phyloP scores from a whole-genome alignment of 2,888 invertebrate species.

The Malthinus seriepunctatus region DNA sequence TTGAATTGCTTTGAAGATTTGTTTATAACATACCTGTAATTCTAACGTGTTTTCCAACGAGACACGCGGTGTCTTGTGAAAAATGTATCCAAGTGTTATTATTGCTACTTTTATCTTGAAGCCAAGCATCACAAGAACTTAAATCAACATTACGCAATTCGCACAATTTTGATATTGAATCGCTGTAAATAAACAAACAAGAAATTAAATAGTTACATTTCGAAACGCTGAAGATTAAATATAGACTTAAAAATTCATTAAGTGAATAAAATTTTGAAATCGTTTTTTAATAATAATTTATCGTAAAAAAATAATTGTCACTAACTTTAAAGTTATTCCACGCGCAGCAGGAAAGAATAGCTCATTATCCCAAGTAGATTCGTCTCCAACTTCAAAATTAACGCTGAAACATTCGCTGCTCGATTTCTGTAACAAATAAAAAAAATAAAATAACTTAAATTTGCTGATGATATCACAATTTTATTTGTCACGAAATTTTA shows the following conservation, averaged over 20 bases:
- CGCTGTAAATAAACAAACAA: constrained; percentile 56
- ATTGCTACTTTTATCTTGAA: constrained; percentile 67
- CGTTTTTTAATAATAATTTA: too few relatives aligned
- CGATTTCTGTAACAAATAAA: constrained; percentile 62
- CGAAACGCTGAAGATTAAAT: too few relatives aligned
- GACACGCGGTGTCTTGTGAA: constrained; percentile 63
- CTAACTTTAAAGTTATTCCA: constrained; percentile 69
- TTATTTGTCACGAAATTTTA: background rate
- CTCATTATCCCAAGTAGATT: constrained; percentile 57
- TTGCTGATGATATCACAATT: background rate
- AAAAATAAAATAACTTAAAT: constrained; percentile 17
- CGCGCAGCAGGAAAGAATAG: constrained; percentile 70
- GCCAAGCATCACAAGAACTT: constrained; percentile 63
- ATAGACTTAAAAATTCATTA: too few relatives aligned
- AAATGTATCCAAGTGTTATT: constrained; percentile 62
- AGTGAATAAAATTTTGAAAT: background rate
- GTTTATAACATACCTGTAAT: constrained; percentile 51
- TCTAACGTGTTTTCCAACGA: constrained; percentile 68
- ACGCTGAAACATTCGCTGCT: constrained; percentile 76
- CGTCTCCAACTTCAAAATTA: constrained; percentile 65
- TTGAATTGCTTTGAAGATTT: background rate
- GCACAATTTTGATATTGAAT: constrained; percentile 65
- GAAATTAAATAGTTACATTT: constrained; percentile 14
- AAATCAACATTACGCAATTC: constrained; percentile 69
- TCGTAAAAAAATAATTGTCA: constrained; percentile 37